Evolutionary conservation across 1,140 invertebrate genomes (phyloP).

Genomic region (Ostrea denselamellosa): DNA sequence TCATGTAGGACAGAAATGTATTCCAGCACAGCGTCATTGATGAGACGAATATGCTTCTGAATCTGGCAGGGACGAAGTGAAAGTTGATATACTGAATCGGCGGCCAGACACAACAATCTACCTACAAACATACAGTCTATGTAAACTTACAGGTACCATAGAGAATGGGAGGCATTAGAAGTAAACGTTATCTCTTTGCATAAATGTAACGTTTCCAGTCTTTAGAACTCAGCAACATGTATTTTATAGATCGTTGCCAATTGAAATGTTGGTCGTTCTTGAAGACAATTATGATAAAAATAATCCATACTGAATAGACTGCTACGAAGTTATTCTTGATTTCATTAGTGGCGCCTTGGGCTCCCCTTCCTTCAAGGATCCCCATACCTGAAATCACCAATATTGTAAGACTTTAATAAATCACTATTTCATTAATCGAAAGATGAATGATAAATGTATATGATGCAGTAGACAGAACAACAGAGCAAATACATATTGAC

Average conservation of each 20-base stretch:
- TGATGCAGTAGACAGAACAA: too few relatives aligned
- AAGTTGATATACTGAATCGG: slow-evolving; percentile 92
- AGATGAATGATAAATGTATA: too few relatives aligned
- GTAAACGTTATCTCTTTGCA: background rate
- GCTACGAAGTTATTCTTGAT: slow-evolving; percentile 67
- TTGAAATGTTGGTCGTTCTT: too few relatives aligned
- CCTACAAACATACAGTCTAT: slow-evolving; percentile 69
- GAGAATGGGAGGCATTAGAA: background rate
- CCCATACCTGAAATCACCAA: slow-evolving; percentile 60
- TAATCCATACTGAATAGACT: slow-evolving; percentile 58
- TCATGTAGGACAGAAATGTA: slow-evolving; percentile 68
- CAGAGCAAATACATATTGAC: too few relatives aligned
- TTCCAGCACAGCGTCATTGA: slow-evolving; percentile 89
- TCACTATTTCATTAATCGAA: too few relatives aligned
- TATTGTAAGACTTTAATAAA: too few relatives aligned
- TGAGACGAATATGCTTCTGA: slow-evolving; percentile 94
- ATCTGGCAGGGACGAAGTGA: slow-evolving; percentile 90
- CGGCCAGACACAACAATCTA: slow-evolving; percentile 91
- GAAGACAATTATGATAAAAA: background rate
- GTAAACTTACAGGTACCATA: background rate
- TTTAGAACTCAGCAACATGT: too few relatives aligned
- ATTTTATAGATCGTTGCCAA: too few relatives aligned
- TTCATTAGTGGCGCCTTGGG: slow-evolving; percentile 58
- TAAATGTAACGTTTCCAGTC: background rate
- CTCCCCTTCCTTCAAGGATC: slow-evolving; percentile 64